Evolutionary conservation across 2,797 vertebrate genomes (phyloP), one percentile per base, ranked within the genome.

Genomic region (Phylloscopus collybita): DNA sequence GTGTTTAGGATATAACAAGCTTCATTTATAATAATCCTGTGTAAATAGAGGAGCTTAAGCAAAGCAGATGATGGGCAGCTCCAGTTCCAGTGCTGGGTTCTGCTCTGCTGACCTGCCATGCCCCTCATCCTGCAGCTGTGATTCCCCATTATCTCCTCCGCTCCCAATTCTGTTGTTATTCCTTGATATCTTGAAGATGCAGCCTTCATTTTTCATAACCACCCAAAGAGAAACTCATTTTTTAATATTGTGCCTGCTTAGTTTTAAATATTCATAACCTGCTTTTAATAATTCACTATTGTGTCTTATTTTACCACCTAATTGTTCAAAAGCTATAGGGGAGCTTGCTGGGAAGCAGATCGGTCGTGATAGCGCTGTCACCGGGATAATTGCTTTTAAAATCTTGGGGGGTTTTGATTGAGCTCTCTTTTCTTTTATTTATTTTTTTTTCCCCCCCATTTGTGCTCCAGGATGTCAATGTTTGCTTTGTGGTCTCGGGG

Each of bases 401-500:
- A n/a, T 45, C 79, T 47, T 64, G 18, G 11, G 75, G 42, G 32
- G 6, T 50, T 83, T 66, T 72, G 59, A 38, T 9, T 40, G 54
- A 92, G 42, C 23, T 86, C 11, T 69, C 38, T 32, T 32, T 21
- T 13, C 20, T 44, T 18, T 29, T 44, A 44, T 16, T 16, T 42
- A 40, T 49, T 7, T 16, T 5, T 22, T 42, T 4, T 3, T 0
- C 1, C 45, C 38, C 38, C 29, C 60, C 49, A 1, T 80, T 79
- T 88, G 54, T 88, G 56, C 32, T 88, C 66, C 73, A 99, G 99
- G 99, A 99, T 16, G 98, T 98, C 70, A 99, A 98, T 21, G 98
- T 99, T 90, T 98, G 98, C 21, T 99, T 99, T 72, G 98, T 99
- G 97, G 98, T 99, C 94, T 99, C 99, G 0, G 99, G 99, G 45